Base-by-base conservation (phyloP, 2,797 vertebrate species). In the Muscicapa striata region DNA sequence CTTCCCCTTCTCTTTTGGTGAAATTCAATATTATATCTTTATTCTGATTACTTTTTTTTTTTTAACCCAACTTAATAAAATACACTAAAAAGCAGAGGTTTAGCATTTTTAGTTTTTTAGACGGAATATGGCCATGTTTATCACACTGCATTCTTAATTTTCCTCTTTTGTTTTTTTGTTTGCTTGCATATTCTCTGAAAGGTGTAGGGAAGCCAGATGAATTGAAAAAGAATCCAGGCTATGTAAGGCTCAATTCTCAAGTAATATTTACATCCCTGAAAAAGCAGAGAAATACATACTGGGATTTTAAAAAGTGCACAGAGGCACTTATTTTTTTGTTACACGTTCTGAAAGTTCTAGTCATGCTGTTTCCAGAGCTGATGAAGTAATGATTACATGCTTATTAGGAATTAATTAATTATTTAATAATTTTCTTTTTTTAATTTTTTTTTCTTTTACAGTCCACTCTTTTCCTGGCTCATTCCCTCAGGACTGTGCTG, bases 21-120 rank as follows among this genome's bases (percentile, higher is more conserved):
- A 83, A 79, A 85, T 58, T 83, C 34, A 89, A 34, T 87, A 54
- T 88, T 82, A 49, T 89, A 61, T 61, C 32, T 67, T 21, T 74
- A 16, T 64, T 52, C 23, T 83, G 4, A 46, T 13, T 76, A 14
- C 8, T 15, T 29, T 30, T 52, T 6, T 17, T 23, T 73, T 57
- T 66, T 13, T 45, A 89, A 72, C 27, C 78, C 13, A 81, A n/a
- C 7, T 48, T 74, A 54, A 64, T 36, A 62, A 23, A 79, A 72
- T 21, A 52, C 5, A 64, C 5, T 62, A 55, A 84, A 86, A 84
- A 10, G 1, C 27, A 69, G 32, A 57, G 16, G 34, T 66, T 43
- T 49, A 26, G 5, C 62, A 43, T 43, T 78, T 94, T 80, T 62
- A 40, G 15, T 48, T 75, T 78, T 66, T 85, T 29, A 34, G 82